phyloP scores from a whole-genome alignment of 2,113 vertebrate genomes.

The Clarias gariepinus region DNA sequence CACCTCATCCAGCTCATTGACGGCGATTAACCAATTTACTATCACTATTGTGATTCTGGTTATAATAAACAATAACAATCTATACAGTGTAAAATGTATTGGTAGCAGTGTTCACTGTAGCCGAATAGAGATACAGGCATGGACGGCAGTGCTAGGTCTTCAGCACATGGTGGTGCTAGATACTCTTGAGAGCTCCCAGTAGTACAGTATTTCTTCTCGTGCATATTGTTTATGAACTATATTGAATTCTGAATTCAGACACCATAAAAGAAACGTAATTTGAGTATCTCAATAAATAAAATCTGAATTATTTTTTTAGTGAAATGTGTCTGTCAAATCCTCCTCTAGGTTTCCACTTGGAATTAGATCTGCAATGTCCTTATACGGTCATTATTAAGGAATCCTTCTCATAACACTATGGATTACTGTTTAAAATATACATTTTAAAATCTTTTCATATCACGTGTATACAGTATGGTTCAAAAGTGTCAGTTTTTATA shows the following conservation, averaged over 20 bases:
- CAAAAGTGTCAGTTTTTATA: neutral
- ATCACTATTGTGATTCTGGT: neutral
- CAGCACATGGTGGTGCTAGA: constrained; percentile 45
- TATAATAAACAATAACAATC: neutral
- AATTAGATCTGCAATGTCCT: neutral
- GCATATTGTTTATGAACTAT: too few species aligned
- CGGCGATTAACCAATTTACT: neutral
- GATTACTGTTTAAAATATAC: neutral
- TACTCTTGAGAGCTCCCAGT: neutral
- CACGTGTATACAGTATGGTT: neutral
- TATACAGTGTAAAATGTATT: too few species aligned
- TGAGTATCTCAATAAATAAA: too few species aligned
- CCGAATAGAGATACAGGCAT: neutral
- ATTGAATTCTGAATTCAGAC: neutral
- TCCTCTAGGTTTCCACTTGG: neutral
- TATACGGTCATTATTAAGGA: too few species aligned
- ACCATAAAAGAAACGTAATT: neutral
- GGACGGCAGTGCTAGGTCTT: neutral
- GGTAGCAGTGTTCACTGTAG: neutral
- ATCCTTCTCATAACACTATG: neutral
- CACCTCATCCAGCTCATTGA: neutral
- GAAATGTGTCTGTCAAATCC: neutral
- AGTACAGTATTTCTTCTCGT: neutral
- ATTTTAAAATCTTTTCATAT: neutral
- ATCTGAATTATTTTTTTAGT: neutral